Evolutionary conservation across 1,140 invertebrate species (phyloP).

Genomic region (Platorchestia sp.): DNA sequence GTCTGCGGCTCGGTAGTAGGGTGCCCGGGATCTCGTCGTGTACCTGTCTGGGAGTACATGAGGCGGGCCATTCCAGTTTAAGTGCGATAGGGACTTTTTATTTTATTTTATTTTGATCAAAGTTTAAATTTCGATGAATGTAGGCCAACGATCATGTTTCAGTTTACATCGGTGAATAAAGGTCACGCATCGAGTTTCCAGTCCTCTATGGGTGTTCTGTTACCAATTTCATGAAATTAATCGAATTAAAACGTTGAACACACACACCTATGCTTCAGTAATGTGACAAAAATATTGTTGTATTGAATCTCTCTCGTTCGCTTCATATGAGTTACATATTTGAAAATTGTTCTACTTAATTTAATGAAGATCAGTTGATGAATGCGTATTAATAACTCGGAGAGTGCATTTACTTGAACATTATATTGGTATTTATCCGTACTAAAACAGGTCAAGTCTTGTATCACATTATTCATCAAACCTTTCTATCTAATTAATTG

Average conservation of each 20-base stretch:
- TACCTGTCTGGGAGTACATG: background rate
- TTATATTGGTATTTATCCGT: too few relatives aligned
- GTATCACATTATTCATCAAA: too few relatives aligned
- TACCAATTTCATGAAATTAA: background rate
- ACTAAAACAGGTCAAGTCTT: too few relatives aligned
- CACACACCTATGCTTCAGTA: too few relatives aligned
- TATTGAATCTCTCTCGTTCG: background rate
- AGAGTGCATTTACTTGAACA: background rate
- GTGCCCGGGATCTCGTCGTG: background rate
- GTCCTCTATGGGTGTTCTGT: background rate
- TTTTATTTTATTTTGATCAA: background rate
- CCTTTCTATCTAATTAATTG: too few relatives aligned
- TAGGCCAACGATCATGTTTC: background rate
- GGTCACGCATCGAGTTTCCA: background rate
- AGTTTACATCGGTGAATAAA: background rate
- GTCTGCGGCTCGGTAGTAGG: conserved; percentile 13
- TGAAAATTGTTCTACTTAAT: background rate
- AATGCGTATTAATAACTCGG: background rate
- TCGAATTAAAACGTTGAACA: too few relatives aligned
- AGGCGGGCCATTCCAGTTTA: background rate
- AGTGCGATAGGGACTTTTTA: background rate
- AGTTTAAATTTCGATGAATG: background rate
- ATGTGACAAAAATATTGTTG: background rate
- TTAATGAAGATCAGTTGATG: background rate
- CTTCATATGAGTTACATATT: background rate